phyloP scores from a whole-genome alignment of 2,797 vertebrate genomes.

The Podarcis siculus region DNA sequence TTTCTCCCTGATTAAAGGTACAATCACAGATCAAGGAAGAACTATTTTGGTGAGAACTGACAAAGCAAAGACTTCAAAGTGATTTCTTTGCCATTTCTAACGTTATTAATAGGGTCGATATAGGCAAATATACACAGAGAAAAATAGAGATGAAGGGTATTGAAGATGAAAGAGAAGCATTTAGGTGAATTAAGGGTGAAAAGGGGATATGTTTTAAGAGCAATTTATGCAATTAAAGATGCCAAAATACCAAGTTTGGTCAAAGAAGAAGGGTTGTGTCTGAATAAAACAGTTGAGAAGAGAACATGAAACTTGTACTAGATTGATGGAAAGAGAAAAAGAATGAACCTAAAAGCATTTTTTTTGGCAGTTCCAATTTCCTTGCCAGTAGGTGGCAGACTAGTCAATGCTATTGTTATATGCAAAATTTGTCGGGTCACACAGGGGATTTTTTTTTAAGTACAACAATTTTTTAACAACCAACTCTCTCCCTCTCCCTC shows the following conservation, averaged over 20 bases:
- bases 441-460: background rate
- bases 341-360: conserved; percentile 2
- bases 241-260: background rate
- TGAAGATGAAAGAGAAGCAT: conserved; percentile 60
- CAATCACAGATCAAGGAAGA: conserved; percentile 48
- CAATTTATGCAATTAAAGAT: conserved; percentile 30
- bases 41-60: conserved; percentile 31
- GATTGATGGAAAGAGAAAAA: background rate
- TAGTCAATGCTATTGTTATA: conserved; percentile 36
- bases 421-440: background rate
- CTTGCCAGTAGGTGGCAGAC: conserved; percentile 63
- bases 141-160: conserved; percentile 43
- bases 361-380: conserved; percentile 28
- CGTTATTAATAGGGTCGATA: conserved; percentile 48
- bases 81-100: conserved; percentile 42
- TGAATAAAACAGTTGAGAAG: conserved; percentile 5
- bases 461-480: background rate
- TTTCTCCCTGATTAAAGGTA: conserved; percentile 34
- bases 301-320: conserved; percentile 19
- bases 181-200: conserved; percentile 29
- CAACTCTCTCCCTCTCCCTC: background rate
- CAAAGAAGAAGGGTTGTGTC: background rate
- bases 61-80: conserved; percentile 63
- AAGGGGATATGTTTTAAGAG: conserved; percentile 26
- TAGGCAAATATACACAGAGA: conserved; percentile 49